Evolutionary conservation across 2,113 vertebrate genomes (phyloP), one percentile per base, ranked within the genome.

Genomic region (Macquaria australasica): DNA sequence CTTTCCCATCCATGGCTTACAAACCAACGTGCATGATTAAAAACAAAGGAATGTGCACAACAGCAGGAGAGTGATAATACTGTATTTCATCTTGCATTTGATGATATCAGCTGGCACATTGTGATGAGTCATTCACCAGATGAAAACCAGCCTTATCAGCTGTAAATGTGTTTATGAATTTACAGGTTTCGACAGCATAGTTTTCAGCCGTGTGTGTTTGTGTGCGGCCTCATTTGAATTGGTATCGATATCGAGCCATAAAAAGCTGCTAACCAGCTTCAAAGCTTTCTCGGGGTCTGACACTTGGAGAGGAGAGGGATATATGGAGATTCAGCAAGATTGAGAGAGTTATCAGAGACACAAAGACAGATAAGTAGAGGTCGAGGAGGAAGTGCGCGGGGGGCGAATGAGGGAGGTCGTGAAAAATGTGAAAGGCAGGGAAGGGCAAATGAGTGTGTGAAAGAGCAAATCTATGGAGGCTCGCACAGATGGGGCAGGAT

Each of bases 361-460:
- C 60, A 79, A 82, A 91, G 85, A 62, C 76, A 31, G 83, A 85
- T 86, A 89, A 91, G 88, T 71, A 75, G 87, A 93, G 91, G 90
- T 86, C 53, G 90, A 89, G 88, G 66, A 93, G 90, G 89, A 95
- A 91, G 90, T 82, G 79, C 64, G 76, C 58, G 3, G 81, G 63
- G 86, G 91, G 91, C 50, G 25, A 93, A 83, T 63, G 82, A 84
- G 79, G 67, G 85, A 83, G 73, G 62, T 66, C 82, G 81, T 83
- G 89, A 86, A 83, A 91, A 87, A 91, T 85, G 63, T 89, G 85
- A 92, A 89, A 87, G 84, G 34, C 34, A 34, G 34, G 4, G 34
- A 75, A 84, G 91, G 86, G 88, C 82, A 89, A 82, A 72, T 50
- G 89, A 92, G 85, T 93, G 91, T 92, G 92, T 92, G 90, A 93